Evolutionary conservation across 2,113 vertebrate genomes (phyloP), one percentile per base, ranked within the genome.

Genomic region (Istiophorus platypterus): DNA sequence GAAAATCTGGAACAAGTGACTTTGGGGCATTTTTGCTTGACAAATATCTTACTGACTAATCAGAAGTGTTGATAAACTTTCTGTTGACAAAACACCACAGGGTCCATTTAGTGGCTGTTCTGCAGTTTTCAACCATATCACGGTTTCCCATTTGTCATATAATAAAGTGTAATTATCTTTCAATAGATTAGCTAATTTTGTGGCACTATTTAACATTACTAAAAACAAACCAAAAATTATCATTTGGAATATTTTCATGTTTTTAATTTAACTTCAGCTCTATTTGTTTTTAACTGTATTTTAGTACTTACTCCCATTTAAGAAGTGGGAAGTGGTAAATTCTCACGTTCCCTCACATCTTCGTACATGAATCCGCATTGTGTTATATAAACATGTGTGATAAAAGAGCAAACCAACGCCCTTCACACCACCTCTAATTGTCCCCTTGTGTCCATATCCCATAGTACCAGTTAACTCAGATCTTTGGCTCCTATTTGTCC

Each of bases 401-500:
- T 72, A 66, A 52, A 76, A 76, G 45, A 51, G 24, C 51, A 66
- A 54, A 47, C 39, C 59, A 52, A n/a, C 4, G 0, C 47, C 66
- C 57, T 58, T 59, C 58, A 62, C 51, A 5, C 73, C 56, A 39
- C 31, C 63, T 81, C 69, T 64, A 72, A 86, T 62, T 51, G 47
- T 13, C 72, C 77, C 62, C 82, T 62, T 59, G 83, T 78, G 87
- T 73, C 72, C 66, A 34, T 29, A 49, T 69, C 72, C 75, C 76
- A 69, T 85, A 51, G 74, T 37, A 73, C 84, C 81, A 76, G 86
- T 82, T 81, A 81, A 86, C 83, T 86, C 71, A 65, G 86, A 88
- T 88, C 79, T 82, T 24, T 20, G 72, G 57, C 58, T 87, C 78
- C 83, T 77, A 82, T 89, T 85, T 83, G 77, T 85, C 86, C 89